These are phyloP conservation scores for Calameuta pallipes DNA, from an alignment of 2,888 invertebrate species.

Conservation along the genomic window DNA sequence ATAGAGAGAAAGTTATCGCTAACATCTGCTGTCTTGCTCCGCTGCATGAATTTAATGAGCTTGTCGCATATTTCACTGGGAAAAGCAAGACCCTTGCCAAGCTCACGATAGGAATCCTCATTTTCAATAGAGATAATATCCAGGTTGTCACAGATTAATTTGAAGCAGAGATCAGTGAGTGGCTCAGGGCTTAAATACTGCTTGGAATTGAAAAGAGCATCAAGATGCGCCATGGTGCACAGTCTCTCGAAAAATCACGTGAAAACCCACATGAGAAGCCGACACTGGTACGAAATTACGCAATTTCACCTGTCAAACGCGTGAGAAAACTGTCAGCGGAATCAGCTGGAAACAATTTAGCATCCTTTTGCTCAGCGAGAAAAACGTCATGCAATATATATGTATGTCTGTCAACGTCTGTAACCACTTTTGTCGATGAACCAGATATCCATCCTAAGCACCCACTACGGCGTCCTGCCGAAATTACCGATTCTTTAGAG, in stretches of 20 bases:
- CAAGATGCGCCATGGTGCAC: conserved; percentile 53
- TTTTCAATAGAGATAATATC: conserved; percentile 68
- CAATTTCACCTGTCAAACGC: conserved; percentile 47
- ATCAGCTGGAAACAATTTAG: conserved; percentile 43
- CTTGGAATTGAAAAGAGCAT: conserved; percentile 50
- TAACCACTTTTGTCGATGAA: conserved; percentile 27
- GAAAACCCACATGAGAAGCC: conserved; percentile 29
- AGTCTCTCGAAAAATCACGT: conserved; percentile 24
- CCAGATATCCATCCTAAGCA: conserved; percentile 33
- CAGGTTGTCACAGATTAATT: conserved; percentile 73
- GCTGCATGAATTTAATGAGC: conserved; percentile 72
- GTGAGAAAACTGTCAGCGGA: conserved; percentile 29
- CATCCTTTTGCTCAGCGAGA: conserved; percentile 11
- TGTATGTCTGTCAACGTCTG: conserved; percentile 8
- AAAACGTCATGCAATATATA: conserved; percentile 4
- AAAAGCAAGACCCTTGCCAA: conserved; percentile 74
- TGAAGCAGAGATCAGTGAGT: conserved; percentile 74
- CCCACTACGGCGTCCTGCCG: neutral
- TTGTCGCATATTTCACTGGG: conserved; percentile 81
- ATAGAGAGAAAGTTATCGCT: conserved; percentile 78
- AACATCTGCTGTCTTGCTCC: conserved; percentile 67
- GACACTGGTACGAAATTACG: conserved; percentile 28
- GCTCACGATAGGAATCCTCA: conserved; percentile 53
- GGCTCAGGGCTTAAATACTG: conserved; percentile 69
- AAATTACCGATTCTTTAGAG: neutral